These are phyloP conservation scores for Digitonthophagus gazella DNA, from an alignment of 2,888 invertebrate species.

Conservation along the genomic window DNA sequence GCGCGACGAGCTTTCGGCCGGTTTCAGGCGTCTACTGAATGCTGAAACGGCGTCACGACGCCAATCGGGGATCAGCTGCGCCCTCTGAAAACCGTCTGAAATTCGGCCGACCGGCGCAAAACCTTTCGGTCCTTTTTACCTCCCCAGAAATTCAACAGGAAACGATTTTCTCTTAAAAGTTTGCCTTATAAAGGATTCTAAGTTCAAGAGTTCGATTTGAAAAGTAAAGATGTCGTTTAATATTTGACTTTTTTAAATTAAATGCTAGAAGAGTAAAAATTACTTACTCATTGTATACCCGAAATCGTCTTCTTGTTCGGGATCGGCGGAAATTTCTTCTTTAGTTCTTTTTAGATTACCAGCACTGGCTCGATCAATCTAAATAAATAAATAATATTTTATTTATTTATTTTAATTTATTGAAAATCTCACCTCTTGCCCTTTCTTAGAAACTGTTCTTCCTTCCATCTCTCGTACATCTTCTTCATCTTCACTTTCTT, in stretches of 20 bases:
- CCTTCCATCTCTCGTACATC: slow-evolving; percentile 78
- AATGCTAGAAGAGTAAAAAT: neutral
- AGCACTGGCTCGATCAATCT: slow-evolving; percentile 89
- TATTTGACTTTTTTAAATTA: neutral
- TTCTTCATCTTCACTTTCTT: slow-evolving; percentile 66
- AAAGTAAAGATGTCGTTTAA: neutral
- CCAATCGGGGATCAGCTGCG: neutral
- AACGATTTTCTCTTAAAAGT: neutral
- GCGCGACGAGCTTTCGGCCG: neutral
- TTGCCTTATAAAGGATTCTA: neutral
- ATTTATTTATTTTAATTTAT: neutral
- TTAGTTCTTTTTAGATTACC: slow-evolving; percentile 76
- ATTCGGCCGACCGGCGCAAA: neutral
- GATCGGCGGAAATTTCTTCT: slow-evolving; percentile 76
- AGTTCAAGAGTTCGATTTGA: neutral
- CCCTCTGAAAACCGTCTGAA: neutral
- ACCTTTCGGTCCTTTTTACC: neutral
- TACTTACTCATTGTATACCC: slow-evolving; percentile 91
- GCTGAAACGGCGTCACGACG: neutral
- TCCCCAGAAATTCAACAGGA: neutral
- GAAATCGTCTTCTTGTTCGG: slow-evolving; percentile 86
- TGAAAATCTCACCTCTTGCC: slow-evolving; percentile 63
- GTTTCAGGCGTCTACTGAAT: neutral
- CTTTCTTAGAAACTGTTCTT: slow-evolving; percentile 72
- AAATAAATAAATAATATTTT: slow-evolving; percentile 31